Conservation (phyloP, 1,140 invertebrate genomes). For the Drosophila setifemur region DNA sequence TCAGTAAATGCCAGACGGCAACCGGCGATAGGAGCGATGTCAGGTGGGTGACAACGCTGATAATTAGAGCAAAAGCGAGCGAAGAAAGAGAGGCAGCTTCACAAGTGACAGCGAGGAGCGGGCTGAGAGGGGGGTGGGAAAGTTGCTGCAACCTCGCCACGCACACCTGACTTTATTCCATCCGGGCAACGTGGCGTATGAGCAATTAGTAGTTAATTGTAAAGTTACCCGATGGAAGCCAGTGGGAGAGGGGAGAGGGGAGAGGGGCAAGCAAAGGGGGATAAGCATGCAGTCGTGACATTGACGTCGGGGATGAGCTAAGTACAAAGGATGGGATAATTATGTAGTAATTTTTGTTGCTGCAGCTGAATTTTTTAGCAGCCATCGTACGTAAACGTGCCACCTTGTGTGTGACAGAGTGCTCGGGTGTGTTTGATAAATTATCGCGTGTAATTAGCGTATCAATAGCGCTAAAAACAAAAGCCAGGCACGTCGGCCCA, state of each 20-base stretch:
- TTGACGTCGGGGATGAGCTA: conserved; percentile 42
- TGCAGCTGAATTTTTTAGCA: conserved; percentile 71
- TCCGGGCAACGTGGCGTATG: conserved; percentile 71
- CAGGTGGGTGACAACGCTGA: conserved; percentile 56
- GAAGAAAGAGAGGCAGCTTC: not conserved
- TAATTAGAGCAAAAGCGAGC: conserved; percentile 54
- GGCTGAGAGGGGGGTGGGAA: not conserved
- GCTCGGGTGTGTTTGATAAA: conserved; percentile 49
- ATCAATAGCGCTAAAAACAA: conserved; percentile 62
- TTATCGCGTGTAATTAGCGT: conserved; percentile 74
- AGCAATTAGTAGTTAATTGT: conserved; percentile 80
- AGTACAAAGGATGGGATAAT: conserved; percentile 46
- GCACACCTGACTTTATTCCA: conserved; percentile 62
- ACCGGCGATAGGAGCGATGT: conserved; percentile 15
- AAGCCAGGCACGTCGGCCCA: conserved; percentile 1
- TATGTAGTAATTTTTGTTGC: conserved; percentile 77
- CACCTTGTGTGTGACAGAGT: not conserved
- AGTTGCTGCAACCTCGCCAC: conserved; percentile 1
- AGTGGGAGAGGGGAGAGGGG: conserved; percentile 24
- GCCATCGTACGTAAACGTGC: conserved; percentile 32
- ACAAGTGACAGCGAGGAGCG: not conserved
- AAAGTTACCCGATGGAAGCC: conserved; percentile 62
- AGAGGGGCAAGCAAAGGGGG: conserved; percentile 11
- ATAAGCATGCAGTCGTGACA: conserved; percentile 63
- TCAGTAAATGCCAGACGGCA: conserved; percentile 64